These are phyloP conservation scores for Pseudocheirus occidentalis DNA, from an alignment of 2,797 vertebrate species.

Conservation along the genomic window DNA sequence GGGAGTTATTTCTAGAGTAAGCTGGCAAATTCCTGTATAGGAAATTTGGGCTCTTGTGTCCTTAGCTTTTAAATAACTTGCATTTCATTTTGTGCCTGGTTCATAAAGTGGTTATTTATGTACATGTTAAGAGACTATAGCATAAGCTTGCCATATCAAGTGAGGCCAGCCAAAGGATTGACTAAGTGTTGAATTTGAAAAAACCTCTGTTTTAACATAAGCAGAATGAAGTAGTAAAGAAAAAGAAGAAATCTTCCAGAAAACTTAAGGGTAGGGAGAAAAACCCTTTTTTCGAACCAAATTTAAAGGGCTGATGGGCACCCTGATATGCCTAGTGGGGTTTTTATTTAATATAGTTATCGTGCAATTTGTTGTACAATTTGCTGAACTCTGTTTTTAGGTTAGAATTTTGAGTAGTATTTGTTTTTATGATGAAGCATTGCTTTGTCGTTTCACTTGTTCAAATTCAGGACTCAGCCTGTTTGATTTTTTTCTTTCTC, in stretches of 20 bases:
- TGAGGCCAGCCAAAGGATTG: not conserved
- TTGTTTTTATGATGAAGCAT: not conserved
- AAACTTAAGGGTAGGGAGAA: not conserved
- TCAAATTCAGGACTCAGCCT: not conserved
- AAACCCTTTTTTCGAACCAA: not conserved
- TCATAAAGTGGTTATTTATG: conserved; percentile 66
- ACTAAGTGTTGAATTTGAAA: not conserved
- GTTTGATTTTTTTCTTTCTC: not conserved
- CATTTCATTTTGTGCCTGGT: conserved; percentile 68
- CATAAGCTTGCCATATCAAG: conserved; percentile 26
- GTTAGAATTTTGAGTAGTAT: not conserved
- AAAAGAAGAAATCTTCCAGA: not conserved
- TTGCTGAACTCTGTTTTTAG: not conserved
- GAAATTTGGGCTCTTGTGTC: conserved; percentile 63
- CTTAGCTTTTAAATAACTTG: conserved; percentile 72
- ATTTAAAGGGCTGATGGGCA: not conserved
- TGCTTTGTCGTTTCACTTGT: not conserved
- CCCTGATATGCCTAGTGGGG: not conserved
- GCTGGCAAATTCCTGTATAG: conserved; percentile 65
- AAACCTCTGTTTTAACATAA: not conserved
- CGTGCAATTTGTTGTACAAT: not conserved
- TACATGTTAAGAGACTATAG: conserved; percentile 52
- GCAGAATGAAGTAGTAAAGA: not conserved
- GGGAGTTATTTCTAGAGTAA: conserved; percentile 67
- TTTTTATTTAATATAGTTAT: conserved; percentile 6